Base-by-base conservation (phyloP, 2,113 vertebrate genomes). In the Hippocampus guttulatus region DNA sequence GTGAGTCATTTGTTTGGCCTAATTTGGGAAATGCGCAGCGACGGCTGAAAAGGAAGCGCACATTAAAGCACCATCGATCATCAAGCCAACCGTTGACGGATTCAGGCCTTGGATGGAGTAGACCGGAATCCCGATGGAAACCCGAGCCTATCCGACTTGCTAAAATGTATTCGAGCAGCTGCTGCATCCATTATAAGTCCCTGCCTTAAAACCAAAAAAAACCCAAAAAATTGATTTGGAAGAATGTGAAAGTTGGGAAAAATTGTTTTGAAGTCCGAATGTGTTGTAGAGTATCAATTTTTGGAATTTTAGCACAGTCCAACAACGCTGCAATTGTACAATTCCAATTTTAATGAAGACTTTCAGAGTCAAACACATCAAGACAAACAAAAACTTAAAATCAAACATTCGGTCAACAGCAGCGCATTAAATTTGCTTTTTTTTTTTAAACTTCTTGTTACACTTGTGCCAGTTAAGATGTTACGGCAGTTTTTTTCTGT, bases 1-100 rank as follows among this genome's bases (percentile, higher is more conserved):
- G 8, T 23, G 54, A 14, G 8, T 30, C 5, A 60, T 94, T 93
- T 90, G 88, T 82, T 91, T 91, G 87, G 76, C 84, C 90, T 93
- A 91, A 96, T 96, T 93, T 95, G 90, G 92, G 87, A 94, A 94
- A 95, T 93, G 91, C 89, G 90, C 61, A 4, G 85, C 85, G 94
- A 94, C 93, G 94, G 94, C 90, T 90, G 86, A 89, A 90, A 88
- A 77, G 71, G 6, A 74, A 75, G 86, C 90, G 70, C 74, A 81
- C 83, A 90, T 93, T 92, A 94, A 94, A 86, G 52, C 15, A 69
- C 74, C 92, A 95, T 95, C 93, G 89, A 93, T 95, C 94, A 95
- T 82, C 83, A 84, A 81, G 74, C 84, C 91, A 93, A 95, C 90
- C 87, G 87, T 76, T 89, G 77, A 86, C 73, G 68, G 81, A 78